Base-by-base conservation (phyloP, 2,888 invertebrate genomes). In the Lottia gigantea region DNA sequence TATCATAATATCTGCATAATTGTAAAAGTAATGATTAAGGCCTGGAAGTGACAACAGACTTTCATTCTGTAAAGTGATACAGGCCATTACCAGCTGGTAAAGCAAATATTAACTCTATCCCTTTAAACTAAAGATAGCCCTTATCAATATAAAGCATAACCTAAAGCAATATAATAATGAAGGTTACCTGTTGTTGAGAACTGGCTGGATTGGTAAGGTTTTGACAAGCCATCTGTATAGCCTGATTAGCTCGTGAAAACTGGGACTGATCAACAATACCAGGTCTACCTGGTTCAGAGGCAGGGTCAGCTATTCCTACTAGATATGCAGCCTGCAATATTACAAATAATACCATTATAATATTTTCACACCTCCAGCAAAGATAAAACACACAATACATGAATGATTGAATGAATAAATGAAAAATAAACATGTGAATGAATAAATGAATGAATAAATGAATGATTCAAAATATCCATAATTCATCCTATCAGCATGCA, bases 261-360 rank as follows among this genome's bases (percentile, higher is more conserved):
- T 87, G 86, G 1, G 86, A 84, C 75, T 87, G 87, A 76, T 88
- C 87, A 3, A 88, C 86, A 0, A 88, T 81, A 2, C 87, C 87
- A 1, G 87, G 92, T 12, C 95, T 91, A 0, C 97, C 98, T 0
- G 95, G 95, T 23, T 94, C 94, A 73, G 95, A 95, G 0, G 94
- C 93, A 46, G 95, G 93, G 89, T 98, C 96, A 0, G 97, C 95
- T 1, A 96, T 94, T 0, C 96, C 98, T 80, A 98, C 94, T 81
- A 98, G 90, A 87, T 98, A 99, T 0, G 97, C 97, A 0, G 97
- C 95, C 88, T 91, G 79, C 11, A 78, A 74, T 15, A 47, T 65
- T 63, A 66, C 19, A 68, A 67, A 19, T 3, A 1, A 7, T 40
- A 40, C 40, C 11, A 40, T 40, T 40, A 11, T 31, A 31, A 31